These are phyloP conservation scores for Mythimna pallens DNA, from an alignment of 2,888 invertebrate genomes.

Conservation along the genomic window DNA sequence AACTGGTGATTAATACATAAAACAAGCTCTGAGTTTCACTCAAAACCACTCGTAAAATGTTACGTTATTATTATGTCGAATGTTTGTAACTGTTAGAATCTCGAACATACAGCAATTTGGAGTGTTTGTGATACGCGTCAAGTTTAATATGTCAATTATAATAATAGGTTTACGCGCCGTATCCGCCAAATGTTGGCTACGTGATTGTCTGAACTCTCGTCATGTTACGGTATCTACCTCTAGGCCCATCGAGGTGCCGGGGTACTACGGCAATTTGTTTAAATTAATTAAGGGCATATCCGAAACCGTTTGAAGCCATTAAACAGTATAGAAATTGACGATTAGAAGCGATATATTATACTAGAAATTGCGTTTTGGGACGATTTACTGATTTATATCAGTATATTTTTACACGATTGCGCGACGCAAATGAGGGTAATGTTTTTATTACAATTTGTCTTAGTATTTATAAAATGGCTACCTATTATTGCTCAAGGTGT, in stretches of 20 bases:
- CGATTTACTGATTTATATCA: neutral
- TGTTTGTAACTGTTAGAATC: conserved; percentile 15
- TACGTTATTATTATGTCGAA: neutral
- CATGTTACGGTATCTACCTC: neutral
- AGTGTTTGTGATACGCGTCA: conserved; percentile 30
- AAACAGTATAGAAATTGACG: neutral
- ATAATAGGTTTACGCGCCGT: conserved; percentile 24
- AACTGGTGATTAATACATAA: neutral
- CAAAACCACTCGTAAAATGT: conserved; percentile 25
- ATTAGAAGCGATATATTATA: neutral
- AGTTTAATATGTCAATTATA: conserved; percentile 32
- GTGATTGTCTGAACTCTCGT: conserved; percentile 22
- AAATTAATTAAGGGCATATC: conserved; percentile 36
- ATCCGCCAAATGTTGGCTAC: conserved; percentile 28
- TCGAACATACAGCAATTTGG: conserved; percentile 18
- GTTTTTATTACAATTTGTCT: neutral
- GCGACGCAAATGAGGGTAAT: no score
- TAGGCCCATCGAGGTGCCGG: neutral
- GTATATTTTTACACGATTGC: no score
- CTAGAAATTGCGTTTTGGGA: neutral
- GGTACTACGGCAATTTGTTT: conserved; percentile 9
- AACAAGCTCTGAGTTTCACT: neutral
- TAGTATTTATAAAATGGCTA: neutral
- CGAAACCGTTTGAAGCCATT: conserved; percentile 22
- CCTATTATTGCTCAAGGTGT: no score